Evolutionary conservation across 1,140 invertebrate genomes (phyloP), one percentile per base, ranked within the genome.

Genomic region (Caenorhabditis brenneri): DNA sequence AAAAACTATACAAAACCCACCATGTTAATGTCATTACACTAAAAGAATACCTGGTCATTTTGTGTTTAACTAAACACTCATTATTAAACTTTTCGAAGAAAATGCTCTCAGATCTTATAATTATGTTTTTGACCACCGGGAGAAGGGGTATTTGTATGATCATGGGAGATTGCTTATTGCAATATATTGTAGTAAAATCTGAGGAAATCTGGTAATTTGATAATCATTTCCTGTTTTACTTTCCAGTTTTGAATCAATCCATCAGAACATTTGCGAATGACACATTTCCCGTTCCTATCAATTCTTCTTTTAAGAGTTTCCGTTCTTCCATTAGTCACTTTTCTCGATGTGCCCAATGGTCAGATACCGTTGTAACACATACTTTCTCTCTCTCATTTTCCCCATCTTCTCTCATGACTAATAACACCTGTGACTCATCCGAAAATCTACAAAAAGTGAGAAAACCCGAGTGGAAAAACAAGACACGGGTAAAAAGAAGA

Each of bases 291-390:
- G 12, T 9, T 58, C 16, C 10, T 36, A 36, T 16, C n/a, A 2
- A 27, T 65, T 65, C 24, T 36, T 36, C n/a, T 36, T 36, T 65
- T 22, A 10, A 24, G n/a, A 42, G 65, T 74, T 74, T 74, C 36
- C 65, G 65, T 74, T 42, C n/a, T n/a, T n/a, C 65, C 65, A 74
- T 74, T 74, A 74, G 65, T 74, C 65, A 74, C 65, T 74, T 74
- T 74, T 42, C 65, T 74, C 27, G 4, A 12, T 46, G 33, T 42
- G 36, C 36, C 65, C 36, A 74, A 74, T 74, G 65, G 65, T 74
- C 65, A 74, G 36, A 65, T 36, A 24, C n/a, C 65, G 65, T 42
- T 74, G 65, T 74, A 74, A 74, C 46, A 74, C 65, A 42, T 74
- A 74, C 65, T 42, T 31, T 31, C 29, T 65, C 36, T 46, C 65